Base-by-base conservation (phyloP, 2,113 vertebrate genomes). In the Callionymus lyra region DNA sequence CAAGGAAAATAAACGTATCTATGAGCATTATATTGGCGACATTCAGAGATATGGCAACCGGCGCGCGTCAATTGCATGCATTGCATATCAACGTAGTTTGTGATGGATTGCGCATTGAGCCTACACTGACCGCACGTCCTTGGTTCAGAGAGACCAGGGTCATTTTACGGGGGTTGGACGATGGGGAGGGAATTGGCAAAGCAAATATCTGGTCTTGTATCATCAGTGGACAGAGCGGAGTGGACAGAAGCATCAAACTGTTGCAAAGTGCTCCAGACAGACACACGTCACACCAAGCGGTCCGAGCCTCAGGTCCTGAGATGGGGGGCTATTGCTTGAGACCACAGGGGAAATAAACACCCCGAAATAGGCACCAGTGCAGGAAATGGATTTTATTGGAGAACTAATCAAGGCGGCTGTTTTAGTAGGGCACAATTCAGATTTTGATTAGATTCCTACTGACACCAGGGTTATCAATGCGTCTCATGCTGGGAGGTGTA, bases 341-440 rank as follows among this genome's bases (percentile, higher is more conserved):
- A 70, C 79, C 82, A 82, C 85, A 65, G 58, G 85, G 85, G 83
- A 86, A 86, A 86, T 86, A 84, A 83, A 85, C 50, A 65, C 65
- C 74, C 72, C 68, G 73, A 83, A 86, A 81, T 76, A 84, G 76
- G 77, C 78, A 75, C 43, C 39, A 60, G 75, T 69, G 73, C 71
- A 83, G 82, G 83, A 85, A 85, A 84, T 86, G 62, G 78, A 83
- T 85, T 84, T 84, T 79, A 84, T 80, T 85, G 83, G 77, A 82
- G 80, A 86, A 85, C 81, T 84, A 87, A 85, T 84, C 81, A 85
- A 74, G 66, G 68, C 57, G 67, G 59, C 69, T 47, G 8, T 76
- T 85, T 85, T 83, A 79, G 80, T 66, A 62, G 74, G 69, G 69
- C 73, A 81, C 73, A 74, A 83, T 85, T 84, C 82, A 85, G 81